Conservation (phyloP, 2,113 vertebrate species). For the Daphoenositta chrysoptera region DNA sequence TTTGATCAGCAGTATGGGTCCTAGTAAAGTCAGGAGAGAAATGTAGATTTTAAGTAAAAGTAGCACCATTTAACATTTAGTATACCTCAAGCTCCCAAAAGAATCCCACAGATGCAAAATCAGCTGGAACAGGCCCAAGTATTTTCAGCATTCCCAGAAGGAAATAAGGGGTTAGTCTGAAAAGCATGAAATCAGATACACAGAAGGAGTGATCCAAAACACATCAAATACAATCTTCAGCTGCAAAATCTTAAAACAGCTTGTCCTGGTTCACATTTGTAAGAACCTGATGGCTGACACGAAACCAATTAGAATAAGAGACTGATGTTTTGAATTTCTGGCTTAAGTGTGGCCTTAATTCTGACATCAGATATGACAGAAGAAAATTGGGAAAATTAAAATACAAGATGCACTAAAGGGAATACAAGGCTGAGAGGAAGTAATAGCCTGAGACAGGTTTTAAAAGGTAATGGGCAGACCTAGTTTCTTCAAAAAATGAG, state of each 20-base stretch:
- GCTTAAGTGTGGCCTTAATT: constrained; percentile 13
- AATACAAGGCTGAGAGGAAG: not conserved
- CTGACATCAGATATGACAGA: constrained; percentile 36
- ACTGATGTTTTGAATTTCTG: constrained; percentile 40
- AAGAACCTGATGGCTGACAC: constrained; percentile 33
- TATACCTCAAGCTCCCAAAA: not conserved
- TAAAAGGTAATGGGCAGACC: not conserved
- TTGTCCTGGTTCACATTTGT: not conserved
- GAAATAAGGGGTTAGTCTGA: constrained; percentile 4
- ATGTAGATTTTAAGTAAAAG: not conserved
- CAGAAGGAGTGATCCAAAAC: constrained; percentile 42
- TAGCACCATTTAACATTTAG: not conserved
- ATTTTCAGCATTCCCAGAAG: not conserved
- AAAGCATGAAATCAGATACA: constrained; percentile 41
- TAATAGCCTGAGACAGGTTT: not conserved
- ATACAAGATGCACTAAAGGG: not conserved
- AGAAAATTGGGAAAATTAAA: constrained; percentile 22
- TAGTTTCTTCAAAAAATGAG: not conserved
- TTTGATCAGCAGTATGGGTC: not conserved
- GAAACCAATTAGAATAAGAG: constrained; percentile 26
- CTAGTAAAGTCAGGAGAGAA: not conserved
- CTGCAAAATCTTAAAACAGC: not conserved
- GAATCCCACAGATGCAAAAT: not conserved
- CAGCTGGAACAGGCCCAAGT: not conserved
- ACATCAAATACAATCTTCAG: constrained; percentile 1